These are phyloP conservation scores for Spea bombifrons DNA, from an alignment of 2,113 vertebrate genomes.

Conservation along the genomic window DNA sequence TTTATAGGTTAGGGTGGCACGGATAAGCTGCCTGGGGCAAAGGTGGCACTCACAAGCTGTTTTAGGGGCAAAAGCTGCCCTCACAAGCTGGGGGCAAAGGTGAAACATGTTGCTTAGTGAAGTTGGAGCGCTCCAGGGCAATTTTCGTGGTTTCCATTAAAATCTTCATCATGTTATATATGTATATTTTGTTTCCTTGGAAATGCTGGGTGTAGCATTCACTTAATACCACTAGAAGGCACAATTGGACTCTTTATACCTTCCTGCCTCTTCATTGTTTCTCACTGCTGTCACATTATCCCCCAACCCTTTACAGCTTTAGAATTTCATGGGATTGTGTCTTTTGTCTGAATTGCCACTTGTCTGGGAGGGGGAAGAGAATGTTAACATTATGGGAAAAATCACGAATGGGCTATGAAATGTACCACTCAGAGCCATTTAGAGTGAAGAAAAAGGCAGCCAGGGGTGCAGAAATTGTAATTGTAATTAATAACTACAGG, in stretches of 20 bases:
- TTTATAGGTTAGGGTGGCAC: too few relatives aligned
- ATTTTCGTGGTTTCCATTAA: too few relatives aligned
- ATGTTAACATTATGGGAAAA: neutral
- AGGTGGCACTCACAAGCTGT: too few relatives aligned
- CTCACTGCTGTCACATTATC: neutral
- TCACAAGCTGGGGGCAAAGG: too few relatives aligned
- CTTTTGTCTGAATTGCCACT: conserved; percentile 31
- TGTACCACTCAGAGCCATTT: neutral
- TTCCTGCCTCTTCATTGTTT: neutral
- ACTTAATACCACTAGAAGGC: conserved; percentile 9
- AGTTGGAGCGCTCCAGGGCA: too few relatives aligned
- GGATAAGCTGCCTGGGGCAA: too few relatives aligned
- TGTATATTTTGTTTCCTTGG: too few relatives aligned
- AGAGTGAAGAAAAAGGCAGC: neutral
- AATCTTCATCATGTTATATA: too few relatives aligned
- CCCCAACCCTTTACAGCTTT: neutral
- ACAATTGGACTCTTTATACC: neutral
- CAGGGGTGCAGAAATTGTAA: conserved; percentile 2
- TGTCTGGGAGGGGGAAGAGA: neutral
- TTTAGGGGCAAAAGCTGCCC: too few relatives aligned
- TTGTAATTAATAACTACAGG: conserved; percentile 35
- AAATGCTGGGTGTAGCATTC: neutral
- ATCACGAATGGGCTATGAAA: neutral
- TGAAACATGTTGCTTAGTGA: too few relatives aligned
- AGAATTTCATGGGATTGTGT: conserved; percentile 19